Evolutionary conservation across 2,113 vertebrate species (phyloP).

Genomic region (Spheniscus mendiculus): DNA sequence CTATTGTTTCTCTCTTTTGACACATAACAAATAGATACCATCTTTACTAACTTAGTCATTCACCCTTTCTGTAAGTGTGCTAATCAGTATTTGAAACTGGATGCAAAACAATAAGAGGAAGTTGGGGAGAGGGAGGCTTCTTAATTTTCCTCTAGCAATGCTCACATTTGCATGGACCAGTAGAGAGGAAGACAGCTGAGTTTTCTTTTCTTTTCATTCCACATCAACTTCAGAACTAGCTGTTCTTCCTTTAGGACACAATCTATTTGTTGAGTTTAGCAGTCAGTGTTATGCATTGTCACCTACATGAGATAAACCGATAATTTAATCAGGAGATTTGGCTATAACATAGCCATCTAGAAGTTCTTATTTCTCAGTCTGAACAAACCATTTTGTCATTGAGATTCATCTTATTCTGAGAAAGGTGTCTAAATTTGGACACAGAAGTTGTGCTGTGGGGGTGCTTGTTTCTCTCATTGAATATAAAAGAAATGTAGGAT

Average conservation of each 20-base stretch:
- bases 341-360: background rate
- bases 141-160: background rate
- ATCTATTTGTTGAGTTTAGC: background rate
- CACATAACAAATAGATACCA: background rate
- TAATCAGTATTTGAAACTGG: background rate
- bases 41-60: background rate
- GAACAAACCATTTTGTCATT: too few species aligned
- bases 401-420: background rate
- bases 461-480: background rate
- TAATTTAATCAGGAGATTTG: background rate
- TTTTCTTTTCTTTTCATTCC: background rate
- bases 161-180: background rate
- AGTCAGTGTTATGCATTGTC: background rate
- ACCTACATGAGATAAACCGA: background rate
- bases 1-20: background rate
- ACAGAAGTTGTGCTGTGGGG: background rate
- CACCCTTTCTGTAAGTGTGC: background rate
- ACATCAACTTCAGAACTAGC: background rate
- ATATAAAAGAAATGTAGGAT: background rate
- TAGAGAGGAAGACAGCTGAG: background rate
- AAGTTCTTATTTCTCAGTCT: too few species aligned
- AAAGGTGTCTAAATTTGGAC: background rate
- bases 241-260: background rate
- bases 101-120: background rate
- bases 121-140: rapidly evolving